phyloP scores from a whole-genome alignment of 1,140 invertebrate species.

The Pinna nobilis region DNA sequence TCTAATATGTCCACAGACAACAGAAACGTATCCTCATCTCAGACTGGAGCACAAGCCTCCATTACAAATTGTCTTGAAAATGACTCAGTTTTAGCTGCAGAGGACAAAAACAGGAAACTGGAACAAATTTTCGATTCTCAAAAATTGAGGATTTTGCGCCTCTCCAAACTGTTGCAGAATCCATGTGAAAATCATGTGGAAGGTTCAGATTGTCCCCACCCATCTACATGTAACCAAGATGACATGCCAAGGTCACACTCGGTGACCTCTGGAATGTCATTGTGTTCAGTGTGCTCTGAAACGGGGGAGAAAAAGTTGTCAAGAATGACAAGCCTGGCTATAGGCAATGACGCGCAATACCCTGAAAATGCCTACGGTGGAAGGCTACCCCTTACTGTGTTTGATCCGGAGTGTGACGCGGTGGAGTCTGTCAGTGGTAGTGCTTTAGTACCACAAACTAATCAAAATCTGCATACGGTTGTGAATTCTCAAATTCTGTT shows the following conservation, averaged over 20 bases:
- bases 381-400: background rate
- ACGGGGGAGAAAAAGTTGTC: slow-evolving; percentile 57
- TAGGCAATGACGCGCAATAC: slow-evolving; percentile 50
- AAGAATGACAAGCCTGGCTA: slow-evolving; percentile 16
- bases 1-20: background rate
- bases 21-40: no score
- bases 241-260: slow-evolving; percentile 43
- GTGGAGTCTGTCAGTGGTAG: no score
- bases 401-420: no score
- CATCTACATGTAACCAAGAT: background rate
- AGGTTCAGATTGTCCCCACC: background rate
- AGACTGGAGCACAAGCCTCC: background rate
- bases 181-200: background rate
- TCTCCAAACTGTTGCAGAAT: slow-evolving; percentile 10
- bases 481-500: slow-evolving; percentile 5
- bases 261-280: slow-evolving; percentile 48
- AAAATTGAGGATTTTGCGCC: slow-evolving; percentile 13
- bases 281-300: slow-evolving; percentile 56
- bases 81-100: slow-evolving; percentile 16
- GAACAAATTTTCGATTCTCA: slow-evolving; percentile 21
- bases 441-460: no score
- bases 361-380: slow-evolving; percentile 38
- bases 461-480: background rate
- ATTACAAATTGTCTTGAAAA: slow-evolving; percentile 14
- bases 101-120: slow-evolving; percentile 19